Evolutionary conservation across 2,888 invertebrate genomes (phyloP), one percentile per base, ranked within the genome.

Genomic region (Falcaria lacertinaria): DNA sequence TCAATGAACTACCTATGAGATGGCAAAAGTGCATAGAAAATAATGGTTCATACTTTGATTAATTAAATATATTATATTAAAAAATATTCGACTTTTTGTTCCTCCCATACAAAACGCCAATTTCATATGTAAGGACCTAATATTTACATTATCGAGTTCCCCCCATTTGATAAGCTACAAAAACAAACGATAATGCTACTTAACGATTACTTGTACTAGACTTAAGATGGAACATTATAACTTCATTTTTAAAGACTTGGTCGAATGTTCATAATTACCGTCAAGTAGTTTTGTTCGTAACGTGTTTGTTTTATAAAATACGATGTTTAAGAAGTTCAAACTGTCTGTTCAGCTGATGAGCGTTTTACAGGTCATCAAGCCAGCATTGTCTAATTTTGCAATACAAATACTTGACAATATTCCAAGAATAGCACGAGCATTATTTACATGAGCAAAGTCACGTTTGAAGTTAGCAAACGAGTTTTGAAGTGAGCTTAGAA

Each of bases 61-160:
- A n/a, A n/a, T n/a, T n/a, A n/a, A n/a, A n/a, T n/a, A n/a, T n/a
- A n/a, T n/a, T n/a, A n/a, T n/a, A n/a, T n/a, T n/a, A n/a, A n/a
- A n/a, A n/a, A n/a, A n/a, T n/a, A n/a, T n/a, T n/a, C n/a, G n/a
- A n/a, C n/a, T n/a, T n/a, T n/a, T n/a, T n/a, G n/a, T n/a, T n/a
- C n/a, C n/a, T n/a, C n/a, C n/a, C n/a, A n/a, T n/a, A n/a, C n/a
- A n/a, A n/a, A n/a, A n/a, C n/a, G n/a, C n/a, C n/a, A n/a, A n/a
- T n/a, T n/a, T n/a, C n/a, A n/a, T n/a, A n/a, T n/a, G n/a, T n/a
- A n/a, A n/a, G n/a, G n/a, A n/a, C n/a, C n/a, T n/a, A n/a, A n/a
- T n/a, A n/a, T n/a, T n/a, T n/a, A n/a, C n/a, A n/a, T 74, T 80
- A 79, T 80, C 80, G 73, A 69, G 64, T 69, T 74, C 60, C 61